Evolutionary conservation across 2,797 vertebrate species (phyloP).

Genomic region (Morelia viridis): DNA sequence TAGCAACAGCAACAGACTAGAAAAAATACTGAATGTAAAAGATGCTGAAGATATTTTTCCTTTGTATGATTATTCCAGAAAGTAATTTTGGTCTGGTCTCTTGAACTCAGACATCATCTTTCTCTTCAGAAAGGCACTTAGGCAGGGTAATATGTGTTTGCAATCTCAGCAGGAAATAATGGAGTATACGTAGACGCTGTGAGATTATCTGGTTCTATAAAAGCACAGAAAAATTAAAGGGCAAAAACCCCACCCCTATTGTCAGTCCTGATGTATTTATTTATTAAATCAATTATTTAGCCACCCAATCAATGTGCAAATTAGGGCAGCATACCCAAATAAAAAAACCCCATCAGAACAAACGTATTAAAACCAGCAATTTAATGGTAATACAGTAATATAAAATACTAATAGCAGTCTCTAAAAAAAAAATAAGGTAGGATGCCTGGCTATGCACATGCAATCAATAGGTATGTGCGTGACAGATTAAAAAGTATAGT

Average conservation of each 20-base stretch:
- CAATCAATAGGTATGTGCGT: neutral
- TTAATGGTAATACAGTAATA: neutral
- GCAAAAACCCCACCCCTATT: neutral
- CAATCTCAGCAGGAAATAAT: neutral
- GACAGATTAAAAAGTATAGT: neutral
- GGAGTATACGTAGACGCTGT: neutral
- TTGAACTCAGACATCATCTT: neutral
- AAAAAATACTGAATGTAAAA: neutral
- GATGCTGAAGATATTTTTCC: neutral
- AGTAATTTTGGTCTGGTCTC: constrained; percentile 5
- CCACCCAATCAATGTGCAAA: neutral
- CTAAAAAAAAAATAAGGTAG: neutral
- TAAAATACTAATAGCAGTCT: neutral
- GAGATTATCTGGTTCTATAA: neutral
- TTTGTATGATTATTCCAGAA: neutral
- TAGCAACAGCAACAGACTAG: neutral
- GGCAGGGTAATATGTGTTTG: neutral
- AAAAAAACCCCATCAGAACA: neutral
- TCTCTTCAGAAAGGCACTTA: neutral
- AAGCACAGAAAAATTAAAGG: neutral
- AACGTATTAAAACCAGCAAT: neutral
- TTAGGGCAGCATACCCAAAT: neutral
- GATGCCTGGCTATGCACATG: neutral
- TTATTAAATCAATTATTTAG: neutral
- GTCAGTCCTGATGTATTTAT: neutral